Evolutionary conservation across 2,797 vertebrate genomes (phyloP).

Genomic region (Alca torda): DNA sequence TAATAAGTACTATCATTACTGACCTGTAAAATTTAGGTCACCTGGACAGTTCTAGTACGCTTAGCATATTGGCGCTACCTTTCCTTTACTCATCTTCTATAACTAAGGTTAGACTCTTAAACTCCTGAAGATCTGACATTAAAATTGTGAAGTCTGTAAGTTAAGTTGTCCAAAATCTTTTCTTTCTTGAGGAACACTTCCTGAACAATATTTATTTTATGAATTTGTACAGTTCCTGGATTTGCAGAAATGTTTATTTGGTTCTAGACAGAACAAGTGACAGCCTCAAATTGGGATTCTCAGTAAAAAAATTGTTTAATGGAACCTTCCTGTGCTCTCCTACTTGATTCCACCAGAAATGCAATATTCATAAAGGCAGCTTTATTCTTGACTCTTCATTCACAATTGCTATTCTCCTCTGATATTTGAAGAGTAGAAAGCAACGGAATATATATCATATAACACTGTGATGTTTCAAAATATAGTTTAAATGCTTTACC

Average conservation of each 20-base stretch:
- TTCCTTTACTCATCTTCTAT: not conserved
- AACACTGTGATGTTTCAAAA: not conserved
- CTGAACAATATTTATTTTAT: not conserved
- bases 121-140: not conserved
- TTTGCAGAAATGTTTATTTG: not conserved
- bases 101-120: not conserved
- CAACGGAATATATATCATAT: not conserved
- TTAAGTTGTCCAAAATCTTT: not conserved
- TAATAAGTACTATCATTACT: not conserved
- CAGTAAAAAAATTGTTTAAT: not conserved
- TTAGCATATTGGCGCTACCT: not conserved
- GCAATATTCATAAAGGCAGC: not conserved
- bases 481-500: not conserved
- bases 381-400: not conserved
- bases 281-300: not conserved
- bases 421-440: not conserved
- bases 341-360: not conserved
- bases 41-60: not conserved
- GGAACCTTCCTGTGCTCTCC: not conserved
- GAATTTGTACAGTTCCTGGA: not conserved
- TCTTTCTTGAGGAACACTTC: not conserved
- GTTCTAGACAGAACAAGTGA: not conserved
- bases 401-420: not conserved
- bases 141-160: not conserved
- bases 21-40: not conserved